A percentile compares a stretch with the other conserved stretches of the same genome.
These are phyloP conservation scores for Macrosoma leucophasiata DNA, from an alignment of 2,888 invertebrate genomes.

Conservation along the genomic window DNA sequence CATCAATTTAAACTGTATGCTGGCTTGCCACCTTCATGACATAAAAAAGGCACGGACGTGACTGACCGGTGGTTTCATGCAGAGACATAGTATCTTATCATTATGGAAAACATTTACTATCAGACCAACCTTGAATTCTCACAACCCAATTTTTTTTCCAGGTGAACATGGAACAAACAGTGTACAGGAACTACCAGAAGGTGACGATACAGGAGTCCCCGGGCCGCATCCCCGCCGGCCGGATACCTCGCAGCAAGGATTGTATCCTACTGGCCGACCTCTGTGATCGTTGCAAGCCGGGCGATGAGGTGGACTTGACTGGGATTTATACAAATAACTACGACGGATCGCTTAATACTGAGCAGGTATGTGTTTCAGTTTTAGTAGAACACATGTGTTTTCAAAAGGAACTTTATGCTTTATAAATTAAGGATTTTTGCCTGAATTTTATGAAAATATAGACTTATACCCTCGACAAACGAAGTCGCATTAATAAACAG, in stretches of 20 bases:
- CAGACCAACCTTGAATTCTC: no score
- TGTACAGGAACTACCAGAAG: conserved; percentile 99
- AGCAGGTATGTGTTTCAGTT: conserved; percentile 73
- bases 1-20: no score
- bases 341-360: conserved; percentile 96
- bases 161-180: conserved; percentile 99
- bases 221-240: conserved; percentile 96
- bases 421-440: no score
- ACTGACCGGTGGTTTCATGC: no score
- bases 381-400: conserved; percentile 1
- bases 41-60: no score
- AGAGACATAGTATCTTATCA: no score
- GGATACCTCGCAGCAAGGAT: conserved; percentile 98
- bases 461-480: no score
- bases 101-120: no score
- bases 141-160: no score
- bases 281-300: conserved; percentile 98
- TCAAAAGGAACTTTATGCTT: conserved; percentile 1
- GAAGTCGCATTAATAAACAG: no score
- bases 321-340: conserved; percentile 99
- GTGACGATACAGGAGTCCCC: conserved; percentile 99
- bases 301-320: conserved; percentile 96
- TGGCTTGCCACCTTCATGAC: no score
- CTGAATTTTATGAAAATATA: no score
- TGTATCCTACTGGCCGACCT: conserved; percentile 95